phyloP scores from a whole-genome alignment of 2,888 invertebrate genomes.

The Tinea pellionella region DNA sequence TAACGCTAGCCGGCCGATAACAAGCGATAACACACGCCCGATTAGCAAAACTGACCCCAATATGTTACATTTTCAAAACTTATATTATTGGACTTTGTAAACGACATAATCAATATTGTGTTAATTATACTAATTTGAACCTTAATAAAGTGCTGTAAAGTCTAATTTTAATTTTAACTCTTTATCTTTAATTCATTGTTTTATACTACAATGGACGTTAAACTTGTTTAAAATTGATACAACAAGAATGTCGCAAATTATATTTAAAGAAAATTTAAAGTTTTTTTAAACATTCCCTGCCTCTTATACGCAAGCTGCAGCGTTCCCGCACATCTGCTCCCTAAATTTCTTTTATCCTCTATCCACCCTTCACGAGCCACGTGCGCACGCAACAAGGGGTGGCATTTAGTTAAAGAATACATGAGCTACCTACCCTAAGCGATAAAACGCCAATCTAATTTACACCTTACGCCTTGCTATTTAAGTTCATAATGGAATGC shows the following conservation, averaged over 20 bases:
- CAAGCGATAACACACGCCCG: constrained; percentile 53
- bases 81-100: background rate
- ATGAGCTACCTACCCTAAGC: constrained; percentile 23
- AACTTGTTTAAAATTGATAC: too few relatives aligned
- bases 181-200: too few relatives aligned
- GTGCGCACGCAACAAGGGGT: constrained; percentile 2
- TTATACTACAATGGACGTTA: too few relatives aligned
- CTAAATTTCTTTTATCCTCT: background rate
- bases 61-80: background rate
- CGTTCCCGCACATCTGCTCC: constrained; percentile 2
- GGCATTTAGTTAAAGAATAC: background rate
- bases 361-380: background rate
- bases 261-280: background rate
- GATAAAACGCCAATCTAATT: constrained; percentile 19
- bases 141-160: too few relatives aligned
- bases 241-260: too few relatives aligned
- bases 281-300: background rate
- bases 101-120: too few relatives aligned
- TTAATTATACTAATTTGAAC: too few relatives aligned
- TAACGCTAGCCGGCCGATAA: constrained; percentile 40
- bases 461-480: constrained; percentile 29
- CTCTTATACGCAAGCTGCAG: background rate
- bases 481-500: constrained; percentile 34
- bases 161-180: too few relatives aligned
- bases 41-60: constrained; percentile 60